Base-by-base conservation (phyloP, 2,113 vertebrate genomes). In the Isichthys henryi region DNA sequence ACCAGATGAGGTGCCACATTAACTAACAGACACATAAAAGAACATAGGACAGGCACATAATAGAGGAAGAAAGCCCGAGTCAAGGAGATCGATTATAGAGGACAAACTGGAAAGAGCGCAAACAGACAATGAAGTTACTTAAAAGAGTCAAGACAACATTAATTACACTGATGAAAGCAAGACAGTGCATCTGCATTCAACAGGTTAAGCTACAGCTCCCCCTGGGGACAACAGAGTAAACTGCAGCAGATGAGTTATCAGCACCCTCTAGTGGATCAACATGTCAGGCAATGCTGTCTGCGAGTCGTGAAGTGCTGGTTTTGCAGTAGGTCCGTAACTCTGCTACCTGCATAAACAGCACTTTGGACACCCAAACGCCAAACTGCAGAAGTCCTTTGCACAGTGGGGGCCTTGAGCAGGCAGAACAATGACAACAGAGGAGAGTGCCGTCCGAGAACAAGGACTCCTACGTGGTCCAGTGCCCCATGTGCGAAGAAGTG, bases 291-390 rank as follows among this genome's bases (percentile, higher is more conserved):
- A 52, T 85, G 90, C 91, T 49, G 66, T 91, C 87, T 6, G 90
- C 92, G 94, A 93, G 93, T 94, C 92, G 84, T 89, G 94, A 96
- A 96, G 95, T 95, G 94, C 95, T 94, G 91, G 89, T 92, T 94
- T 92, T 94, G 94, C 95, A 95, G 95, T 95, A 95, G 95, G 93
- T 90, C 89, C 80, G 91, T 90, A 27, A 88, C 89, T 90, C 90
- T 91, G 90, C 94, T 95, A 95, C 94, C 94, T 96, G 95, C 94
- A 95, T 94, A 93, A 96, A 95, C 94, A 95, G 95, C 95, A 95
- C 95, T 96, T 95, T 95, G 94, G 93, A 94, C 93, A 92, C 94
- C 91, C 93, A 74, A 52, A 83, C 52, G 90, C 86, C 80, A 85
- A 17, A 21, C 7, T 15, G 31, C 35, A 17, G 9, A 48, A 56